These are phyloP conservation scores for Cyanoderma ruficeps DNA, from an alignment of 2,113 vertebrate species.

Conservation along the genomic window DNA sequence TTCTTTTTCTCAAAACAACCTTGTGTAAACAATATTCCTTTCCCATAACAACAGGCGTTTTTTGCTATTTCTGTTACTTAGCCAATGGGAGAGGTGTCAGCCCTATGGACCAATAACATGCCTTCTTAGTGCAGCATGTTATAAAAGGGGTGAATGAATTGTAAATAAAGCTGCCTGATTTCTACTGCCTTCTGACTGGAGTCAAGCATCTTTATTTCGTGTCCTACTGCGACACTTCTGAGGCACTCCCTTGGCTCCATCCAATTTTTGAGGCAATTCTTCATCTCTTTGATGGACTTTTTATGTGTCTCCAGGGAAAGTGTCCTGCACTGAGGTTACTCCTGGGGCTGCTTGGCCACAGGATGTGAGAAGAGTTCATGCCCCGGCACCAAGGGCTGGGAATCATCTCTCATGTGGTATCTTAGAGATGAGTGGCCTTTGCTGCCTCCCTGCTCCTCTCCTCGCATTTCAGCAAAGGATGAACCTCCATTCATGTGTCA, in stretches of 20 bases:
- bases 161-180: too few species aligned
- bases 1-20: too few species aligned
- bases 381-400: neutral
- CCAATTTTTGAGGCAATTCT: neutral
- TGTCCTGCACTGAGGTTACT: neutral
- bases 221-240: too few species aligned
- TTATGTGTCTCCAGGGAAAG: neutral
- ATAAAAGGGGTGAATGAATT: too few species aligned
- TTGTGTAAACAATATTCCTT: too few species aligned
- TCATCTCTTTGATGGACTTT: neutral
- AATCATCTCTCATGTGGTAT: neutral
- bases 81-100: too few species aligned
- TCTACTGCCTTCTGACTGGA: too few species aligned
- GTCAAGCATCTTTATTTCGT: too few species aligned
- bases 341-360: neutral
- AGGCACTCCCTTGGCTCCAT: slow-evolving; percentile 29
- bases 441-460: slow-evolving; percentile 17
- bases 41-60: too few species aligned
- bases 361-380: neutral
- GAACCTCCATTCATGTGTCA: slow-evolving; percentile 40
- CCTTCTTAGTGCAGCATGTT: too few species aligned
- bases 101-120: too few species aligned
- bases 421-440: neutral
- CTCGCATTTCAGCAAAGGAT: slow-evolving; percentile 19
- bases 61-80: too few species aligned